Conservation (phyloP, 2,888 invertebrate species). For the Stomorhina lunata region DNA sequence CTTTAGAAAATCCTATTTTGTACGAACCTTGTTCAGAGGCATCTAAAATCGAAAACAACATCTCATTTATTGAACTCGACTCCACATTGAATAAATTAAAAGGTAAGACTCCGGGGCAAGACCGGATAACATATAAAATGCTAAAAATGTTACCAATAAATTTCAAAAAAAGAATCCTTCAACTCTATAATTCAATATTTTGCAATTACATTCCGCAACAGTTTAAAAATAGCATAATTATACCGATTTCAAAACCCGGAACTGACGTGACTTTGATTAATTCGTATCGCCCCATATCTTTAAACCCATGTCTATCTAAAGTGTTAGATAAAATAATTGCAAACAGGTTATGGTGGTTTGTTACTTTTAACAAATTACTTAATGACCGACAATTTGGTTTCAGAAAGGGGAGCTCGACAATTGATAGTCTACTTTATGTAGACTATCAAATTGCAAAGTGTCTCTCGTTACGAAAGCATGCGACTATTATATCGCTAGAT, state of each 20-base stretch:
- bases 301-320: slow-evolving; percentile 36
- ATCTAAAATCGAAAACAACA: slow-evolving; percentile 1
- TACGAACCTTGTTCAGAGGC: not conserved
- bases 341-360: slow-evolving; percentile 42
- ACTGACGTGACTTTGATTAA: not conserved
- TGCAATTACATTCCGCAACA: slow-evolving; percentile 14
- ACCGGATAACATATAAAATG: slow-evolving; percentile 55
- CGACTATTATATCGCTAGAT: slow-evolving; percentile 39
- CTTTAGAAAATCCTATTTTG: not conserved
- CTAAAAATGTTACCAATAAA: slow-evolving; percentile 26
- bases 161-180: not conserved
- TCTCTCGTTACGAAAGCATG: not conserved
- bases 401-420: slow-evolving; percentile 26
- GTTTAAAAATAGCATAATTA: slow-evolving; percentile 28
- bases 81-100: slow-evolving; percentile 5
- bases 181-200: slow-evolving; percentile 25
- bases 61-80: not conserved
- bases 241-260: slow-evolving; percentile 44
- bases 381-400: slow-evolving; percentile 48
- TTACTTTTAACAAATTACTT: slow-evolving; percentile 25
- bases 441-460: not conserved
- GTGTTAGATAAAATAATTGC: slow-evolving; percentile 32
- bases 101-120: slow-evolving; percentile 34
- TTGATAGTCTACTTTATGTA: too few relatives aligned
- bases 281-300: slow-evolving; percentile 54